Conservation (phyloP, 2,797 vertebrate species). For the Epinephelus malabaricus region DNA sequence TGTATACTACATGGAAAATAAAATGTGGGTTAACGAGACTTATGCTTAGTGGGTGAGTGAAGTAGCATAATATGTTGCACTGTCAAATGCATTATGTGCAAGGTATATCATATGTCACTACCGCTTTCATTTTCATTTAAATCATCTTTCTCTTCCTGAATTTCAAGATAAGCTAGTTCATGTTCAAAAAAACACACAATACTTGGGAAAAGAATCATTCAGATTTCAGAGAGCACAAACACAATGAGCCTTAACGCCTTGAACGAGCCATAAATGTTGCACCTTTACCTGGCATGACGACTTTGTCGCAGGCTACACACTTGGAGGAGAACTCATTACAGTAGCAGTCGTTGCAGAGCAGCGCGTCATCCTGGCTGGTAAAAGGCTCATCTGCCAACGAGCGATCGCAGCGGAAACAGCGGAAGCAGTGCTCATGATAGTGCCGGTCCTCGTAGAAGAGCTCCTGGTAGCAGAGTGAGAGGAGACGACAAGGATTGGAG, state of each 20-base stretch:
- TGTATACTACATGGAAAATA: slow-evolving; percentile 44
- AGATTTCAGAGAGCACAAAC: neutral
- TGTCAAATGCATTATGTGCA: slow-evolving; percentile 16
- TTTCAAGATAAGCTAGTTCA: neutral
- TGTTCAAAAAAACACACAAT: neutral
- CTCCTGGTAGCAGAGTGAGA: slow-evolving; percentile 86
- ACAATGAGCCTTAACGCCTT: neutral
- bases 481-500: slow-evolving; percentile 5
- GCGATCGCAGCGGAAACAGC: slow-evolving; percentile 97
- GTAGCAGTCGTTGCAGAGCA: slow-evolving; percentile 98
- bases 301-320: slow-evolving; percentile 95
- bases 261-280: neutral
- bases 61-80: slow-evolving; percentile 8
- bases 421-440: slow-evolving; percentile 98
- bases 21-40: slow-evolving; percentile 34
- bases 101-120: slow-evolving; percentile 7
- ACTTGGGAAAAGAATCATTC: slow-evolving; percentile 10
- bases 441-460: slow-evolving; percentile 98
- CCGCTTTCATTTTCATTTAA: slow-evolving; percentile 8
- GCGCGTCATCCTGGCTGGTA: slow-evolving; percentile 94
- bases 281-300: slow-evolving; percentile 96
- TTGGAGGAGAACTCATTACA: slow-evolving; percentile 98
- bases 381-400: slow-evolving; percentile 97
- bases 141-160: neutral
- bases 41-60: slow-evolving; percentile 25